These are phyloP conservation scores for Galerucella nymphaeae DNA, from an alignment of 2,888 invertebrate species.

Conservation along the genomic window DNA sequence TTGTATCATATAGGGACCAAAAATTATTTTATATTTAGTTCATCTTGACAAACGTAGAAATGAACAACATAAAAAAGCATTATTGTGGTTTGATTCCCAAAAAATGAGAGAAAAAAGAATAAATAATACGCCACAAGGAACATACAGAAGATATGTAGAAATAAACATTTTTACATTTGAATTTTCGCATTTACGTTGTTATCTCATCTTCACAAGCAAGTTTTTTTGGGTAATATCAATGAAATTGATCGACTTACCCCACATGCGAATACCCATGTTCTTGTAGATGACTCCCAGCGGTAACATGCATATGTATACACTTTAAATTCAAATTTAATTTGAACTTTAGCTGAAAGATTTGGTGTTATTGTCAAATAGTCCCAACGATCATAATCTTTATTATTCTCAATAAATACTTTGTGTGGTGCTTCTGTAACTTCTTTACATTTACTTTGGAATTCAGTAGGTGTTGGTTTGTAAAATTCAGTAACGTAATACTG, in stretches of 20 bases:
- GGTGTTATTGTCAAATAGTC: conserved; percentile 46
- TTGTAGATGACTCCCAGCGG: conserved; percentile 10
- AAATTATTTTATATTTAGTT: too few relatives aligned
- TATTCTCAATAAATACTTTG: conserved; percentile 27
- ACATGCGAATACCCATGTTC: conserved; percentile 17
- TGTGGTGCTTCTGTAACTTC: conserved; percentile 22
- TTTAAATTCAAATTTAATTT: background rate
- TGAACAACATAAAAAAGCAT: too few relatives aligned
- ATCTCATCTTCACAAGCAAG: too few relatives aligned
- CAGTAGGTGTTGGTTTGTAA: conserved; percentile 43
- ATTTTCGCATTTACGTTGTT: too few relatives aligned
- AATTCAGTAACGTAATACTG: conserved; percentile 45
- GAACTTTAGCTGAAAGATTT: conserved; percentile 30
- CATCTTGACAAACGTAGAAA: too few relatives aligned
- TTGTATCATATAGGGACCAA: too few relatives aligned
- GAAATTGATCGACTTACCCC: conserved; percentile 1
- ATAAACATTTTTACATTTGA: too few relatives aligned
- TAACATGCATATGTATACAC: conserved; percentile 14
- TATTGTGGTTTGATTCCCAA: too few relatives aligned
- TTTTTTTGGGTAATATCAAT: too few relatives aligned
- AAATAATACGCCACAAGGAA: too few relatives aligned
- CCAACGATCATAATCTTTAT: conserved; percentile 41
- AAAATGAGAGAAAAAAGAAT: too few relatives aligned
- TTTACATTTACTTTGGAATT: conserved; percentile 34
- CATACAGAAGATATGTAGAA: too few relatives aligned